Evolutionary conservation across 23 tunicate genomes (phyloP), one percentile per base, ranked within the genome.

Genomic region (Botrylloides violaceus): DNA sequence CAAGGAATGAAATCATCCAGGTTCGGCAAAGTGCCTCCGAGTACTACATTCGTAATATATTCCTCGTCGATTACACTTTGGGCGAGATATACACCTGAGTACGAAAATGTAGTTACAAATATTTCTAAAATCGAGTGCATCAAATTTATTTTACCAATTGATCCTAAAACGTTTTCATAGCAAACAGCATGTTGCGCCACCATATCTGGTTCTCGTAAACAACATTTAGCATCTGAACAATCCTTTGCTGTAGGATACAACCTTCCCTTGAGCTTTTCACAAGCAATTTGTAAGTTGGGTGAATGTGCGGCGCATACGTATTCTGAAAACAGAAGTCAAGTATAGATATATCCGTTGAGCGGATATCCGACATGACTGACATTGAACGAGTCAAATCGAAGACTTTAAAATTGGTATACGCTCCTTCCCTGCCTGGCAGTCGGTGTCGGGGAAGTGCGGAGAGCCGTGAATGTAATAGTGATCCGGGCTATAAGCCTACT

Each of bases 171-270:
- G 76, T 90, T 90, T 66, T 90, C 90, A 65, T 71, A 83, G 36
- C 97, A 90, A 7, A 77, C 34, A 4, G 81, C 78, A 20, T 56
- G 35, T 65, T 33, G 25, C 0, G 59, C 71, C 1, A 77, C 73
- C 31, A 48, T 22, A 12, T 18, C 22, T 3, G 84, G 49, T 36
- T 81, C 65, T 49, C 24, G 19, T 1, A 77, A 49, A 37, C 97
- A 90, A 59, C 97, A 90, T 28, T 88, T 90, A 75, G 90, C 97
- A 30, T 83, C 73, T 1, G 77, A 49, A 47, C 97, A 90, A 27
- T 90, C 90, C 31, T 71, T 29, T 0, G 97, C 31, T 5, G 88
- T 73, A 0, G 79, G 76, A 53, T 78, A 78, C 1, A 36, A 26
- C 18, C 77, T 29, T 15, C 37, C 63, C 49, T 37, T n/a, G 35